phyloP scores from a whole-genome alignment of 2,113 vertebrate species.

The Amphiprion ocellaris region DNA sequence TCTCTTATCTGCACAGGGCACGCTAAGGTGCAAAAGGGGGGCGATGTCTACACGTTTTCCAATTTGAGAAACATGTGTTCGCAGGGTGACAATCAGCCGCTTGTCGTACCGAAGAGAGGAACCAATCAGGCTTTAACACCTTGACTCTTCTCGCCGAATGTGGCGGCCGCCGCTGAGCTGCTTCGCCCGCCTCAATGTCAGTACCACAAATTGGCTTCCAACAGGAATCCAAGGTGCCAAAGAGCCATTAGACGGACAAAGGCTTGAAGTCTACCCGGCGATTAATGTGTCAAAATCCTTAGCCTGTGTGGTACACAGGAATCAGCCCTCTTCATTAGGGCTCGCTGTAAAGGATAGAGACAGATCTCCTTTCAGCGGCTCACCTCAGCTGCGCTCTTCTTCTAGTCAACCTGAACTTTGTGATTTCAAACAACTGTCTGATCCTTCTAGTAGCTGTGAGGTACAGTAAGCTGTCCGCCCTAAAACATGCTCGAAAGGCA shows the following conservation, averaged over 20 bases:
- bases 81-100: conserved; percentile 69
- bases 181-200: conserved; percentile 66
- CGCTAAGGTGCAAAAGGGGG: conserved; percentile 64
- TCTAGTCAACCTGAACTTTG: too few species aligned
- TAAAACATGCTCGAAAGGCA: too few species aligned
- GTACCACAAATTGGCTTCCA: conserved; percentile 84
- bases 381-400: conserved; percentile 3
- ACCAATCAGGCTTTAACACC: conserved; percentile 85
- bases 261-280: conserved; percentile 70
- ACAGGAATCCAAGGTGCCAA: conserved; percentile 83
- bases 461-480: too few species aligned
- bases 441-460: too few species aligned
- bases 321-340: conserved; percentile 74
- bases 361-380: conserved; percentile 8
- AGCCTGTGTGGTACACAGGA: conserved; percentile 33
- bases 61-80: conserved; percentile 65
- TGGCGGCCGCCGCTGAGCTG: conserved; percentile 55
- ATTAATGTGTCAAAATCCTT: conserved; percentile 75
- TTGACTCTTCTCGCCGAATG: conserved; percentile 74
- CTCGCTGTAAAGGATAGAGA: conserved; percentile 7
- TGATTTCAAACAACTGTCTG: too few species aligned
- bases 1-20: conserved; percentile 72
- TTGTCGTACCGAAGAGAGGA: conserved; percentile 68
- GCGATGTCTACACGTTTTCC: conserved; percentile 62
- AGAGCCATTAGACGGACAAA: conserved; percentile 83